Evolutionary conservation across 2,113 vertebrate genomes (phyloP), one percentile per base, ranked within the genome.

Genomic region (Sphaerodactylus townsendi): DNA sequence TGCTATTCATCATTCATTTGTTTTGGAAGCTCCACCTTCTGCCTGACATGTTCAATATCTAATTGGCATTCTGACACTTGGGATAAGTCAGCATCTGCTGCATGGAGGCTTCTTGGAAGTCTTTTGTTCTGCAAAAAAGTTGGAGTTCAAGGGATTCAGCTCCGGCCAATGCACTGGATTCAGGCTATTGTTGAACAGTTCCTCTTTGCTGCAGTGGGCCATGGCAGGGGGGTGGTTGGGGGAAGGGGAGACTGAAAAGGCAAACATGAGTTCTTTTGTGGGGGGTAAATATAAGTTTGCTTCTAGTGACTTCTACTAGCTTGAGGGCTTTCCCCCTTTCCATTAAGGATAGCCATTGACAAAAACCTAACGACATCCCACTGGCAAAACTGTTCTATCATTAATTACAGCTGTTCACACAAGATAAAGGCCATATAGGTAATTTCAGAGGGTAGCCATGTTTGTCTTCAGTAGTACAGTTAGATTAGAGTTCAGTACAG

Each of bases 11-110:
- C 93, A 79, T 86, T 62, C 93, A 93, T 95, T 96, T 95, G 96
- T 96, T 95, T 94, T 91, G 95, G 95, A 96, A 94, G 92, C 95
- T 91, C 94, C 96, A 94, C 95, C 95, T 93, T 95, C 95, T 95
- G 94, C 96, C 95, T 96, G 96, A 95, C 96, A 96, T 96, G 96
- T 96, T 96, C 95, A 96, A 94, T 96, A 97, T 97, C 96, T 96
- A 96, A 96, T 97, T 97, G 96, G 95, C 96, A 96, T 97, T 97
- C 96, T 98, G 98, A 98, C 98, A 98, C 97, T 96, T 96, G 95
- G 95, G 97, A 97, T 97, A 96, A 96, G 94, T 89, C 93, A 96
- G 97, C 98, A 98, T 98, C 98, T 99, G 98, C 96, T 96, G 94
- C 96, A 96, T 96, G 95, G 97, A 95, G 94, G 93, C 95, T 92